Base-by-base conservation (phyloP, 2,888 invertebrate genomes). In the Tenthredo notha region DNA sequence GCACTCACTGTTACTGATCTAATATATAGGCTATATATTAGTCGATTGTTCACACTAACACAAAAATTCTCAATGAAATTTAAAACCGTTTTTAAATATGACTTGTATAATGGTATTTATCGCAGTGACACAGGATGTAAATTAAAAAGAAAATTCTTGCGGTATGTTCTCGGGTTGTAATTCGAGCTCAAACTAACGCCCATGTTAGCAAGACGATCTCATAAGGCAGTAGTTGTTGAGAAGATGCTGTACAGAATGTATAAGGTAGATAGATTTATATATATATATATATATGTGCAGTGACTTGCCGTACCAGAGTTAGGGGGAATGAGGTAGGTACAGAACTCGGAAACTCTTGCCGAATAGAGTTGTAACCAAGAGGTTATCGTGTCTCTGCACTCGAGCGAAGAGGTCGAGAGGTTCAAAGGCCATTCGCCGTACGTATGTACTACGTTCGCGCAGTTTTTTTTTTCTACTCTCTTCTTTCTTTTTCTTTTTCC, bases 311-410 rank as follows among this genome's bases (percentile, higher is more conserved):
- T n/a, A 70, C 70, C 70, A 40, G 25, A 74, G 40, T 74, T 15
- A 40, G 43, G 40, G 40, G 37, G 74, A 67, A 67, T 33, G 33
- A 67, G 33, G 67, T n/a, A 67, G 33, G 67, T n/a, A 43, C 29
- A 29, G 54, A 77, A 54, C 50, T 80, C n/a, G 25, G 50, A 80
- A 77, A 77, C 5, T 18, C 29, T 15, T 40, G 72, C 40, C 72
- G 72, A 77, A 80, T 80, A 61, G 80, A 80, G 80, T 80, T 61
- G 80, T 80, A 80, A 29, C 58, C 15, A 37, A 61, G 80, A 80
- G 80, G 80, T 80, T 80, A 80, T 58, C 80, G 61, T 61, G 80
- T 40, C 80, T 80, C 80, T 61, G 58, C 40, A 80, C 40, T 50
- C 47, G 58, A 58, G 80, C 50, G 80, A 18, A 37, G 80, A 80